Conservation (phyloP, 2,113 vertebrate species). For the Caracal caracal region DNA sequence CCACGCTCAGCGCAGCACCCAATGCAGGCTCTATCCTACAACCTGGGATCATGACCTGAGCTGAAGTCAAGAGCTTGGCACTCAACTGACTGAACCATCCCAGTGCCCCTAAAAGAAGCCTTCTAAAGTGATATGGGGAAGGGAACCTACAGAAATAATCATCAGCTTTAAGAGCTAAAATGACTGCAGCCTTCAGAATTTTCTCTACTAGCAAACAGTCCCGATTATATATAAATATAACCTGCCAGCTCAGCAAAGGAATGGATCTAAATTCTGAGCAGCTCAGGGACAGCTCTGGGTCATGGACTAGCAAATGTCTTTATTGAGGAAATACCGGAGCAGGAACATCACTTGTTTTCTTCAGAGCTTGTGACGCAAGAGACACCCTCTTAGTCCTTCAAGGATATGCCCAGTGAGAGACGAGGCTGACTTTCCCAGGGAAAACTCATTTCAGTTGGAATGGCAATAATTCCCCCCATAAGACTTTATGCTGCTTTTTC, state of each 20-base stretch:
- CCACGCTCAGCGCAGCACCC: too few relatives aligned
- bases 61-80: too few relatives aligned
- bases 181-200: background rate
- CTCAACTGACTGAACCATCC: too few relatives aligned
- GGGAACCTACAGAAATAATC: background rate
- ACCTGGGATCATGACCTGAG: too few relatives aligned
- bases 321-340: background rate
- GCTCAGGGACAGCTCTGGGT: background rate
- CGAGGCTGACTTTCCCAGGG: background rate
- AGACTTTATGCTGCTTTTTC: background rate
- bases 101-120: background rate
- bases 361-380: background rate
- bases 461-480: background rate
- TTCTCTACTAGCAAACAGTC: slow-evolving; percentile 23
- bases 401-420: background rate
- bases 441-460: background rate
- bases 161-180: background rate
- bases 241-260: background rate
- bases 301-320: background rate
- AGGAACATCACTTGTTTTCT: slow-evolving; percentile 20
- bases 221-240: slow-evolving; percentile 23
- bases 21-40: too few relatives aligned
- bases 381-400: background rate
- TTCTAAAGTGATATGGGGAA: background rate
- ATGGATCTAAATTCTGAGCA: background rate